These are phyloP conservation scores for Agrypnus murinus DNA, from an alignment of 2,888 invertebrate species.

Conservation along the genomic window DNA sequence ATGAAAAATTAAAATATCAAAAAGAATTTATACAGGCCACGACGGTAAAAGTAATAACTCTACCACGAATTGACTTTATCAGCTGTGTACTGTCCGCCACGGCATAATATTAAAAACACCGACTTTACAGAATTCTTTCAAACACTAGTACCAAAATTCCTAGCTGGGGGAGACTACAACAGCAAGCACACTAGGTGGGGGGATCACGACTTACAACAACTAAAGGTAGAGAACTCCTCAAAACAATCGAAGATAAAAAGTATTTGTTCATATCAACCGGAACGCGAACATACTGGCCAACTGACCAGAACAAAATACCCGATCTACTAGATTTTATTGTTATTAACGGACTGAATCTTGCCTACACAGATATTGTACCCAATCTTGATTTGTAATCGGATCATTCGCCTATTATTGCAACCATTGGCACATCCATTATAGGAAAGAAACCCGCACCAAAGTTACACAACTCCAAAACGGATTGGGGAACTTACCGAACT, in stretches of 20 bases:
- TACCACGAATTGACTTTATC: background rate
- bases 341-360: background rate
- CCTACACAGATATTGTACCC: background rate
- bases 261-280: background rate
- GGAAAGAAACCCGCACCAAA: too few species aligned
- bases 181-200: conserved; percentile 5
- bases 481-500: background rate
- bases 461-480: background rate
- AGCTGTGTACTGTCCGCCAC: background rate
- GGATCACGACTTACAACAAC: too few species aligned
- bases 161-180: too few species aligned
- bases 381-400: background rate
- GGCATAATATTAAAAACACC: conserved; percentile 6
- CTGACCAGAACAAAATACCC: too few species aligned
- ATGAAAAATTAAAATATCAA: too few species aligned
- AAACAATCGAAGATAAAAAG: too few species aligned
- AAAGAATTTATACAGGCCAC: too few species aligned
- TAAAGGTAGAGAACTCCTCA: conserved; percentile 5
- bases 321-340: background rate
- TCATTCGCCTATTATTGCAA: background rate
- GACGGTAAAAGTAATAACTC: background rate
- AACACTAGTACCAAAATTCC: conserved; percentile 1
- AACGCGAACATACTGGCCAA: background rate
- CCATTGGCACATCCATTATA: background rate
- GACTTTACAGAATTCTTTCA: conserved; percentile 1